Percentiles rank a stretch among this genome's conserved stretches.
Conservation (phyloP, 2,113 vertebrate species). For the Crypturellus undulatus region DNA sequence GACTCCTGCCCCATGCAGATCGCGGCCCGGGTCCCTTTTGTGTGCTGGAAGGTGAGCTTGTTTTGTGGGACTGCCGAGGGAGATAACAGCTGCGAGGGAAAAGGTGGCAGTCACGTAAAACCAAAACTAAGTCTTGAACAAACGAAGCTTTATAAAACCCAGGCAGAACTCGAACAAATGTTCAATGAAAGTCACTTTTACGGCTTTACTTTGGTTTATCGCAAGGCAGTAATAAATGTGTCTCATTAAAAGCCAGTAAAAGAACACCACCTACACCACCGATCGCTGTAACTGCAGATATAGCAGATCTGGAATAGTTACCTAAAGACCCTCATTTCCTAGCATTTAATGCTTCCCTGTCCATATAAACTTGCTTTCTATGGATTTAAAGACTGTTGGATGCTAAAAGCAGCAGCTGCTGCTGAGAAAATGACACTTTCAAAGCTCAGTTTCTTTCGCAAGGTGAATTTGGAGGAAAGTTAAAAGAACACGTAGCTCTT, state of each 20-base stretch:
- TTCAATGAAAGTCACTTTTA: constrained; percentile 76
- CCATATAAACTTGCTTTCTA: constrained; percentile 61
- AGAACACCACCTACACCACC: constrained; percentile 70
- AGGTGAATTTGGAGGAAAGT: constrained; percentile 51
- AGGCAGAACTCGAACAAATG: constrained; percentile 65
- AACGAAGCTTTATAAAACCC: constrained; percentile 66
- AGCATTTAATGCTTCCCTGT: constrained; percentile 69
- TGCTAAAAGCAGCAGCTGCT: constrained; percentile 69
- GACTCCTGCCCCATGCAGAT: neutral
- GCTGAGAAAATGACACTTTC: constrained; percentile 54
- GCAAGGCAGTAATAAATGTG: constrained; percentile 74
- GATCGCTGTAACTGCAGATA: constrained; percentile 62
- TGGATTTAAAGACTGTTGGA: constrained; percentile 71
- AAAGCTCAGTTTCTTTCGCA: constrained; percentile 46
- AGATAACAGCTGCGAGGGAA: constrained; percentile 69
- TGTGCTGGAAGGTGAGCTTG: neutral
- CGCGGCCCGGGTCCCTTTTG: neutral
- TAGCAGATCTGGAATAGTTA: constrained; percentile 68
- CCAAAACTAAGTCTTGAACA: constrained; percentile 48
- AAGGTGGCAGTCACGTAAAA: constrained; percentile 34
- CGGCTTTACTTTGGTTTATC: constrained; percentile 69
- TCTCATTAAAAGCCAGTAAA: constrained; percentile 74
- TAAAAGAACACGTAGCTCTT: constrained; percentile 22
- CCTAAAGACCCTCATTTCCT: constrained; percentile 74
- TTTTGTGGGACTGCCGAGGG: neutral